A percentile compares a stretch with the other conserved stretches of the same genome.
Conservation (phyloP, 2,888 invertebrate species). For the Leptodirus hochenwartii region DNA sequence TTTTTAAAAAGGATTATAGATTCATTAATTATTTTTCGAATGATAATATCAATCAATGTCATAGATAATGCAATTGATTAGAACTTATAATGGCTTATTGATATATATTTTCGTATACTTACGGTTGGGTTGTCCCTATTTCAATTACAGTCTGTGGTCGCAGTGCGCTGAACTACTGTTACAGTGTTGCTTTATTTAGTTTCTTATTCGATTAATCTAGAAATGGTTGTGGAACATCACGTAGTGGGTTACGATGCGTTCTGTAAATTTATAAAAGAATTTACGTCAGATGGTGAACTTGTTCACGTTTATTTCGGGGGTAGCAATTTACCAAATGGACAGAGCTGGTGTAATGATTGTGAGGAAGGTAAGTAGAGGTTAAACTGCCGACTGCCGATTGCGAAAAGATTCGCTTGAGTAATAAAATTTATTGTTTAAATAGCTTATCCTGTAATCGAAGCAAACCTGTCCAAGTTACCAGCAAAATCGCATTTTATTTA, state of each 20-base stretch:
- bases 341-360: slow-evolving; percentile 85
- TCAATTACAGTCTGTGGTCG: too few species aligned
- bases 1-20: too few species aligned
- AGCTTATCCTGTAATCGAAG: slow-evolving; percentile 65
- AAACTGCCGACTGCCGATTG: not conserved
- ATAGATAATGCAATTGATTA: too few species aligned
- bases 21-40: too few species aligned
- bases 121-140: too few species aligned
- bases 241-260: slow-evolving; percentile 46
- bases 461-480: slow-evolving; percentile 33
- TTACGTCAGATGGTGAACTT: slow-evolving; percentile 27
- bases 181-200: too few species aligned
- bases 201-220: too few species aligned
- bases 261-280: slow-evolving; percentile 32
- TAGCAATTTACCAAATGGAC: slow-evolving; percentile 40
- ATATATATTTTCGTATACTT: too few species aligned
- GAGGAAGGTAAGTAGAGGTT: slow-evolving; percentile 42
- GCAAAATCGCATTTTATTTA: slow-evolving; percentile 48
- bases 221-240: too few species aligned
- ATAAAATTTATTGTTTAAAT: slow-evolving; percentile 2
- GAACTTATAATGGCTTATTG: too few species aligned
- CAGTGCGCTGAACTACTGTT: too few species aligned
- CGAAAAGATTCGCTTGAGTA: not conserved
- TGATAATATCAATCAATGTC: too few species aligned
- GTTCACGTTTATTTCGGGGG: slow-evolving; percentile 47